Evolutionary conservation across 2,797 vertebrate species (phyloP), one percentile per base, ranked within the genome.

Genomic region (Chaetophractus vellerosus): DNA sequence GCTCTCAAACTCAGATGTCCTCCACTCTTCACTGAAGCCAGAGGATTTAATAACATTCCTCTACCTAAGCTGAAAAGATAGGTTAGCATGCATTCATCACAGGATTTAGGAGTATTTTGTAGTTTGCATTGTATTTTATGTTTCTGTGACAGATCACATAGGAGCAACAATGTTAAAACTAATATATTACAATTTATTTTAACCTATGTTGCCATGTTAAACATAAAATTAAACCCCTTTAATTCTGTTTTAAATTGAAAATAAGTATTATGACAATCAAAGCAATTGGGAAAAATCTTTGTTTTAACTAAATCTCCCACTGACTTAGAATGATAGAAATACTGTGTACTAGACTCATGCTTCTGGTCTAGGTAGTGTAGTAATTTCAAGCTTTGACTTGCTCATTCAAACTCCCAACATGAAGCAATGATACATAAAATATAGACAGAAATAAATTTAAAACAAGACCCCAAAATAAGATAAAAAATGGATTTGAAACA

Each of bases 201-300:
- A 68, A 76, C 75, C 79, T 41, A 23, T 28, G 66, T 61, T 76
- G 41, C 28, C 55, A 57, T 76, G 38, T 26, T 71, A n/a, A 88
- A 64, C 8, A 81, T 90, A 31, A 36, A 31, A 55, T 31, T 41
- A 74, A 18, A 21, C 15, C 4, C 21, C 1, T 38, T 64, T 6
- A 66, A 75, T 63, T 55, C 11, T 93, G 48, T 76, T 81, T 86
- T 78, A 78, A 83, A 82, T 82, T 24, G 6, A 82, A 93, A 94
- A 88, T 88, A 88, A 82, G 59, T 90, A 88, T 57, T 57, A 52
- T 45, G 23, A 89, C 28, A 88, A 85, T 41, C 15, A 83, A 86
- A 88, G 36, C 66, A 59, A 45, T 41, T 72, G 15, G 21, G 9
- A 11, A 76, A 72, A 33, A 48, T 11, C 28, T 24, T 64, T 63